Base-by-base conservation (phyloP, 2,113 vertebrate species). In the Fukomys damarensis region DNA sequence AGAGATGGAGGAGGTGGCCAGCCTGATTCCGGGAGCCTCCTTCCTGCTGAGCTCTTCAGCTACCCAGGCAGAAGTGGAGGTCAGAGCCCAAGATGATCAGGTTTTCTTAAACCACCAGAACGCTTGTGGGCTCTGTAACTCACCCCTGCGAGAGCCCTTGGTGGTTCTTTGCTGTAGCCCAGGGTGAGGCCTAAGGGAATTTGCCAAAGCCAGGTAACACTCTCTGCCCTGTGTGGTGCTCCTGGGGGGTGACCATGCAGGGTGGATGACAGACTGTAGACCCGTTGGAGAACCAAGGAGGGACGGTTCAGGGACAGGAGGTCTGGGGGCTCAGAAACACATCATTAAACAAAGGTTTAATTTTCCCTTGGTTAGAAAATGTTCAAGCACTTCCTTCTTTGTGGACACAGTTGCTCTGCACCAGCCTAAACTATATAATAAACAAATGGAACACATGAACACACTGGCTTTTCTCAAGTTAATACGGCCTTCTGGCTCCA, bases 381-480 rank as follows among this genome's bases (percentile, higher is more conserved):
- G 46, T 82, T 46, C 70, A 54, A 82, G 54, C n/a, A 7, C 35
- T 85, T 85, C 32, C 63, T 63, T 86, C 89, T 90, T 93, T n/a
- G 68, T 76, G 28, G 86, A 76, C 94, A 93, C 0, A 0, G 49
- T 86, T 76, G 54, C 72, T 95, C 77, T 94, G 88, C 32, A 43
- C 54, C 54, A 79, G 91, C 56, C 86, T 72, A 91, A 72, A 95
- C 77, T 86, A 8, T 86, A 32, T 63, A 70, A 92, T 87, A 97
- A 97, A 92, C 80, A 95, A 70, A 79, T 3, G n/a, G 70, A n/a
- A 90, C 61, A 32, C 35, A 28, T 19, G 76, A 94, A 66, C 46
- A 91, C 6, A 35, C 81, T 77, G 81, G 88, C 46, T 96, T 93
- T 89, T 83, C 95, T 95, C 76, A 96, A 90, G 56, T 65, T 85